These are phyloP conservation scores for Athrips mouffetella DNA, from an alignment of 2,888 invertebrate species.

Conservation along the genomic window DNA sequence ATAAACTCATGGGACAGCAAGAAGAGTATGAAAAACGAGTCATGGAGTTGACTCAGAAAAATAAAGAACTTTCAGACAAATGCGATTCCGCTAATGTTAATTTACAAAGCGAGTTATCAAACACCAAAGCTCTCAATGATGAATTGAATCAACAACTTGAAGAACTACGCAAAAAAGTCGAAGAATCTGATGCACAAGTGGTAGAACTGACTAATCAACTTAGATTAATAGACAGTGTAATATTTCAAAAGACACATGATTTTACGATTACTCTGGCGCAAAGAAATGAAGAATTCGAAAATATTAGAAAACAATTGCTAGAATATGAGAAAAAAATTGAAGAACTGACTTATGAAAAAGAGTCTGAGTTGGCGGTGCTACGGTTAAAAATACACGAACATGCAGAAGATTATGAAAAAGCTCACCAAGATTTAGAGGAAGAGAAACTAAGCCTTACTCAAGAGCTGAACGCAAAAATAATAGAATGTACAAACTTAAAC, in stretches of 20 bases:
- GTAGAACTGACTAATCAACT: slow-evolving; percentile 49
- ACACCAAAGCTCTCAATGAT: slow-evolving; percentile 41
- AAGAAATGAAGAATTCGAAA: slow-evolving; percentile 66
- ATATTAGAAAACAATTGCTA: slow-evolving; percentile 53
- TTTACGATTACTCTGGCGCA: slow-evolving; percentile 49
- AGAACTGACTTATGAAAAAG: slow-evolving; percentile 73
- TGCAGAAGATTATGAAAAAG: slow-evolving; percentile 47
- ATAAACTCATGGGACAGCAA: slow-evolving; percentile 62
- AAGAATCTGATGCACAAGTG: slow-evolving; percentile 40
- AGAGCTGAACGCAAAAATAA: slow-evolving; percentile 60
- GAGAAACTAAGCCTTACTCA: slow-evolving; percentile 50
- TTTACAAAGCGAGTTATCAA: slow-evolving; percentile 44
- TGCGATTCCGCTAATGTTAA: slow-evolving; percentile 42
- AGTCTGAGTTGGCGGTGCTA: slow-evolving; percentile 73
- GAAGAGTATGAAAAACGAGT: slow-evolving; percentile 66
- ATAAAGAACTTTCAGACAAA: slow-evolving; percentile 35
- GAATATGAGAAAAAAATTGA: slow-evolving; percentile 66
- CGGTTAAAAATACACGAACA: slow-evolving; percentile 74
- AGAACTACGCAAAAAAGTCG: slow-evolving; percentile 37
- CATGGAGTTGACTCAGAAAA: slow-evolving; percentile 44
- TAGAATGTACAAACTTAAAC: slow-evolving; percentile 70
- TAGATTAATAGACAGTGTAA: slow-evolving; percentile 58
- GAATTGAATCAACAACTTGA: slow-evolving; percentile 43
- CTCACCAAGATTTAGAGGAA: slow-evolving; percentile 41
- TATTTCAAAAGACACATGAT: slow-evolving; percentile 62